Base-by-base conservation (phyloP, 2,113 vertebrate species). In the Emydocephalus ijimae region DNA sequence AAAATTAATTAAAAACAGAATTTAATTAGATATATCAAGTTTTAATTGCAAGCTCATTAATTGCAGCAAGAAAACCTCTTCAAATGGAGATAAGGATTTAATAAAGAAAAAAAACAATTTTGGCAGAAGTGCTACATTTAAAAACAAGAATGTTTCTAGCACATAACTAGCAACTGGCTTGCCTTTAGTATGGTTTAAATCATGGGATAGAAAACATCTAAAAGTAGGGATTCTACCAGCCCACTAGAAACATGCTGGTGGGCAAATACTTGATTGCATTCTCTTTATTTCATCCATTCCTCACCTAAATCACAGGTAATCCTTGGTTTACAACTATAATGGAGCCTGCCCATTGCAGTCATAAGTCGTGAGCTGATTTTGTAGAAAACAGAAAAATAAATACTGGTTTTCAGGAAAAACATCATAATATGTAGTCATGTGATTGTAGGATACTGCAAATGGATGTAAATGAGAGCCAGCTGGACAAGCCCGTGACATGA, bases 21-120 rank as follows among this genome's bases (percentile, higher is more conserved):
- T 92, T 24, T 86, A 87, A 86, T 43, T 92, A 59, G 57, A 81
- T 43, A 85, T 87, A 69, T 34, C 61, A 91, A 95, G 26, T 43
- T 86, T 48, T 0, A 3, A 92, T 59, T 93, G 39, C n/a, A 95
- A 94, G 94, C 89, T 10, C 92, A 50, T 92, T 91, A 43, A 93
- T 92, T 85, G 18, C n/a, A 92, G 91, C 24, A 57, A 61, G 56
- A 61, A 34, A 64, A 3, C 6, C 5, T 64, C 92, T 93, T 87
- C 90, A 45, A 15, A 39, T 1, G 24, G 92, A 92, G 89, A 92
- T 18, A 11, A 92, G 0, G 21, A 15, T 92, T 64, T 93, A 59
- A 10, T 54, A 87, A 94, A 91, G 85, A 89, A n/a, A 92, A 92
- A 43, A n/a, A 93, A 89, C 5, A 89, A 56, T 8, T n/a, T 81